Percentiles rank a stretch among this genome's conserved stretches.
Evolutionary conservation across 2,797 vertebrate genomes (phyloP).

Genomic region (Pantherophis vulpinus): DNA sequence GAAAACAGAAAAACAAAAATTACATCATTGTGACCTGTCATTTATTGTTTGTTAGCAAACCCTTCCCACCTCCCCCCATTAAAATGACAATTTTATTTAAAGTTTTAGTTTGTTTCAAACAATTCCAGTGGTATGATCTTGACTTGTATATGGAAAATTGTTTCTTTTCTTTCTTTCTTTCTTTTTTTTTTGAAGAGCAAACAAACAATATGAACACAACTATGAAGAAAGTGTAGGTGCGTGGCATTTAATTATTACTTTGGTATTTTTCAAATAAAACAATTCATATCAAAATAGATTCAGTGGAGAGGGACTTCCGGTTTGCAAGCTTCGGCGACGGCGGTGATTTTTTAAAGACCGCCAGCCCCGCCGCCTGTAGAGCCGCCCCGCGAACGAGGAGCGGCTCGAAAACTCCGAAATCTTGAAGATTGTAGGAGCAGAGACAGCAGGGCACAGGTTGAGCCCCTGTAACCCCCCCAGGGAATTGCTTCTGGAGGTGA

Average conservation of each 20-base stretch:
- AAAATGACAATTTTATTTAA: background rate
- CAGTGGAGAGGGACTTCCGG: too few relatives aligned
- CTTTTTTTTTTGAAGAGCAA: background rate
- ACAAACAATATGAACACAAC: background rate
- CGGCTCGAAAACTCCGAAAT: too few relatives aligned
- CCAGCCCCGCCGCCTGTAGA: too few relatives aligned
- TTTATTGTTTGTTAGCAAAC: background rate
- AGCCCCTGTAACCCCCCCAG: too few relatives aligned
- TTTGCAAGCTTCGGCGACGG: too few relatives aligned
- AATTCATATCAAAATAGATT: background rate
- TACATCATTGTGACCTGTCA: background rate
- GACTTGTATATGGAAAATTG: background rate
- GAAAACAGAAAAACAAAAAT: background rate
- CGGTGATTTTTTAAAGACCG: too few relatives aligned
- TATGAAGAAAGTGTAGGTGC: background rate
- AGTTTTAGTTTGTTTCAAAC: background rate
- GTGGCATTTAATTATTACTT: too few relatives aligned
- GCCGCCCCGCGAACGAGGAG: too few relatives aligned
- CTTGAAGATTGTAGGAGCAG: too few relatives aligned
- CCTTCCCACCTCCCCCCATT: accelerated
- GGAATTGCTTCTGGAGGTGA: too few relatives aligned
- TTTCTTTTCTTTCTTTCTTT: background rate
- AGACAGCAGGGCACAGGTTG: too few relatives aligned
- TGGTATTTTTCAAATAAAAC: background rate
- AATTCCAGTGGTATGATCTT: background rate